Evolutionary conservation across 2,888 invertebrate species (phyloP), one percentile per base, ranked within the genome.

Genomic region (Megalurothrips usitatus): DNA sequence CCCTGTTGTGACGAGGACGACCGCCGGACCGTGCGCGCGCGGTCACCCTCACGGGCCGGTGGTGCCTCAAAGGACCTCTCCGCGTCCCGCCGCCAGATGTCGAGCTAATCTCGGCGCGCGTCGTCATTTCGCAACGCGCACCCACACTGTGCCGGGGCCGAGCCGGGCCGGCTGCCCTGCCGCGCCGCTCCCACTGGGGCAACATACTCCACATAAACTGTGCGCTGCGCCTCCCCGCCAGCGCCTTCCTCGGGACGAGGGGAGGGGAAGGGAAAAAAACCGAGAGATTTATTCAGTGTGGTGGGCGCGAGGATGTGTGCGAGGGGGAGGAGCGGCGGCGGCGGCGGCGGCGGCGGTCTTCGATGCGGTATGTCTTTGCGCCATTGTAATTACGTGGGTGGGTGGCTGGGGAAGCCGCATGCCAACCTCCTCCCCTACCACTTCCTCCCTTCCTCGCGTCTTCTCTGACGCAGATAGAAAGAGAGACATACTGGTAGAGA

Each of bases 281-380:
- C 14, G 52, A 17, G 14, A 75, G 68, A 75, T 75, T 75, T 75
- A 75, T 75, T 75, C 23, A 75, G 68, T 75, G 68, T 75, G 23
- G 68, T 75, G 68, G 68, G 68, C 68, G 68, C 68, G 68, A 75
- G 23, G 68, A 23, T 23, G 12, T 23, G 68, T 14, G 58, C 10
- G 68, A 12, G 68, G 23, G 68, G 23, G 4, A 68, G 58, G 58
- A 19, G 58, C n/a, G n/a, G 17, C 2, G 14, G 58, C 6, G 17
- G 58, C 11, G 58, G 19, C 6, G 58, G 58, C 6, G 19, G 58
- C 14, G 6, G 58, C 14, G 58, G 58, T 58, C 58, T 23, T 75
- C 68, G 26, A 75, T 75, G 68, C 68, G 68, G 68, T 75, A 75
- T 75, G 68, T 75, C 68, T 75, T 26, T 75, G 68, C 68, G 26